Evolutionary conservation across 2,797 vertebrate genomes (phyloP).

Genomic region (Cuniculus paca): DNA sequence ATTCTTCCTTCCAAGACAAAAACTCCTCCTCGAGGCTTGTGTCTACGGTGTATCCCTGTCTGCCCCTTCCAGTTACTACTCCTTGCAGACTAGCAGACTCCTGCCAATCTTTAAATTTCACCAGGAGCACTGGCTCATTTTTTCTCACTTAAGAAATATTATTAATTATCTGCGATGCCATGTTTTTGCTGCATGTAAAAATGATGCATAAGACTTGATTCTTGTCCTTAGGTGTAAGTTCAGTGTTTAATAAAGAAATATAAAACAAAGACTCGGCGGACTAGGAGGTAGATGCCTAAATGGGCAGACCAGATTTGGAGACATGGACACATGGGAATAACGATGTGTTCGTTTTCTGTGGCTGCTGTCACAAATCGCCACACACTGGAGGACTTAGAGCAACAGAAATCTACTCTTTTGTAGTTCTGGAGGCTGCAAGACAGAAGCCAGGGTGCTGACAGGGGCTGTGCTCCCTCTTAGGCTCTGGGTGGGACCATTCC

Average conservation of each 20-base stretch:
- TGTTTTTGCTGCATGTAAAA: background rate
- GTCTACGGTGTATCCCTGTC: background rate
- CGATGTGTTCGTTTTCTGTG: background rate
- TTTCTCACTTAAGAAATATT: conserved; percentile 31
- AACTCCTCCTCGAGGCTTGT: background rate
- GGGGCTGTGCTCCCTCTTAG: background rate
- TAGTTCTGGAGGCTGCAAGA: background rate
- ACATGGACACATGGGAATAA: background rate
- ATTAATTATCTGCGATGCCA: background rate
- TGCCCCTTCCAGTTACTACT: background rate
- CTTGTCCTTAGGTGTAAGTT: background rate
- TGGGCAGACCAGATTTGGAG: background rate
- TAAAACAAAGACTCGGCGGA: background rate
- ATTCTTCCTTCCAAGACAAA: background rate
- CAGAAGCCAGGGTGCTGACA: background rate
- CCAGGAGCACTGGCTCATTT: conserved; percentile 11
- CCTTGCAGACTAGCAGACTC: background rate
- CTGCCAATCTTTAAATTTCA: background rate
- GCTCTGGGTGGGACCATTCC: background rate
- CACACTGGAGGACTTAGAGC: background rate
- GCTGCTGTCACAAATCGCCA: background rate
- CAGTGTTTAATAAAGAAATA: conserved; percentile 12
- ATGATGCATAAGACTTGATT: background rate
- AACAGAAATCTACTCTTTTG: background rate
- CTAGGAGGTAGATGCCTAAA: background rate